These are phyloP conservation scores for Natrix natrix DNA, from an alignment of 2,797 vertebrate species.

Conservation along the genomic window DNA sequence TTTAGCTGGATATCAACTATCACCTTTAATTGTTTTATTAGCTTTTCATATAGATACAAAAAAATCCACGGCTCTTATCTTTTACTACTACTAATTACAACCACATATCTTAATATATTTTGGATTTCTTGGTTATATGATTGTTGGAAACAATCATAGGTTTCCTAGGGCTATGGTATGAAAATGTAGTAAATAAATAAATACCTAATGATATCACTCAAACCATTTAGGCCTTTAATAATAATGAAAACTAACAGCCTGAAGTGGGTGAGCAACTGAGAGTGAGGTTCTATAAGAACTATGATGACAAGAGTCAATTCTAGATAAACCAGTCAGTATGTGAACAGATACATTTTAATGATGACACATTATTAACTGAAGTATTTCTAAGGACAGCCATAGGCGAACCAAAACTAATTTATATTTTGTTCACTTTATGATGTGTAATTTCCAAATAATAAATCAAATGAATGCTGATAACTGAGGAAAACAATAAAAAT, in stretches of 20 bases:
- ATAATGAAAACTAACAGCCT: not conserved
- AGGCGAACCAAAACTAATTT: not conserved
- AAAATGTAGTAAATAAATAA: not conserved
- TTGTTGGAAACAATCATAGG: not conserved
- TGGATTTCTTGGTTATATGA: not conserved
- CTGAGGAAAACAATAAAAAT: not conserved
- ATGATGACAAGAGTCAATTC: not conserved
- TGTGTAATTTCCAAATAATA: not conserved
- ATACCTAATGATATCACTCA: not conserved
- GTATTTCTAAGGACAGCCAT: not conserved
- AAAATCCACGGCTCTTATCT: no score
- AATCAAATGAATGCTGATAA: not conserved
- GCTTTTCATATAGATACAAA: not conserved
- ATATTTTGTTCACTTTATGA: not conserved
- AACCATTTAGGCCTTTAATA: not conserved
- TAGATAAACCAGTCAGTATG: not conserved
- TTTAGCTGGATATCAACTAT: not conserved
- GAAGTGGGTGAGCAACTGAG: not conserved
- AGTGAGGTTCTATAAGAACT: not conserved
- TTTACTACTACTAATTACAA: not conserved
- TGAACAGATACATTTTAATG: not conserved
- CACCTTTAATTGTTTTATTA: not conserved
- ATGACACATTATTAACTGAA: not conserved
- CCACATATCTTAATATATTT: not conserved
- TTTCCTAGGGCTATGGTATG: not conserved